Evolutionary conservation across 2,888 invertebrate genomes (phyloP).

Genomic region (Scotopteryx bipunctaria): DNA sequence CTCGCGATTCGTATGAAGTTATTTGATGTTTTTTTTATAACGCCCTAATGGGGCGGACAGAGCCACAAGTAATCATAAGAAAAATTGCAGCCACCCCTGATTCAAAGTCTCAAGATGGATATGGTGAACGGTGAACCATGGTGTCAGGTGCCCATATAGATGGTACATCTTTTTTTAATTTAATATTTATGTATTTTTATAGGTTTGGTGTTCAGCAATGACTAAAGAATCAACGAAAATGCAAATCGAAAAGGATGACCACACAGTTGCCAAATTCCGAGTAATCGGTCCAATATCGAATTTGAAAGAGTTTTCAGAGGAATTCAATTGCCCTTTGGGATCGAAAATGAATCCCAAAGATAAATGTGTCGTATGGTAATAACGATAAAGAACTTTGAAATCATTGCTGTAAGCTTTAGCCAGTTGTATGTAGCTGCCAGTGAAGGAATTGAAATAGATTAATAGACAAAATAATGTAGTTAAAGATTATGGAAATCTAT

Average conservation of each 20-base stretch:
- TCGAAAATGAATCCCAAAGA: conserved; percentile 92
- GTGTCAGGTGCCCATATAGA: too few species aligned
- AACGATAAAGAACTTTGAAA: conserved; percentile 23
- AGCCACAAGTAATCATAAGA: too few species aligned
- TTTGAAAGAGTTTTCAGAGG: conserved; percentile 90
- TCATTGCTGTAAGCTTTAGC: conserved; percentile 24
- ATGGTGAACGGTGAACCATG: too few species aligned
- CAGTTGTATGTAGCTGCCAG: conserved; percentile 11
- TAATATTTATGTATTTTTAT: conserved; percentile 20
- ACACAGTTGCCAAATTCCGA: conserved; percentile 93
- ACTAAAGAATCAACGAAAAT: conserved; percentile 93
- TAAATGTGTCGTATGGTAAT: conserved; percentile 96
- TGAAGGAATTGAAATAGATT: conserved; percentile 21
- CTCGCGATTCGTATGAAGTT: too few species aligned
- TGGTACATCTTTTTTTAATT: not conserved
- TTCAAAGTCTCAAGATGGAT: too few species aligned
- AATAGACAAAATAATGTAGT: conserved; percentile 8
- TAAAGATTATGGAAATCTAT: not conserved
- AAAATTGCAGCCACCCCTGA: too few species aligned
- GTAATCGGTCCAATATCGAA: conserved; percentile 95
- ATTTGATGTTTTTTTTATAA: too few species aligned
- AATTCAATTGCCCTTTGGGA: conserved; percentile 89
- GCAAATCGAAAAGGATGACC: conserved; percentile 96
- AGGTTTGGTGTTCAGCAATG: conserved; percentile 96
- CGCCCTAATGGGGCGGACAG: too few species aligned